phyloP scores from a whole-genome alignment of 2,888 invertebrate genomes.

The Apantesis nais region DNA sequence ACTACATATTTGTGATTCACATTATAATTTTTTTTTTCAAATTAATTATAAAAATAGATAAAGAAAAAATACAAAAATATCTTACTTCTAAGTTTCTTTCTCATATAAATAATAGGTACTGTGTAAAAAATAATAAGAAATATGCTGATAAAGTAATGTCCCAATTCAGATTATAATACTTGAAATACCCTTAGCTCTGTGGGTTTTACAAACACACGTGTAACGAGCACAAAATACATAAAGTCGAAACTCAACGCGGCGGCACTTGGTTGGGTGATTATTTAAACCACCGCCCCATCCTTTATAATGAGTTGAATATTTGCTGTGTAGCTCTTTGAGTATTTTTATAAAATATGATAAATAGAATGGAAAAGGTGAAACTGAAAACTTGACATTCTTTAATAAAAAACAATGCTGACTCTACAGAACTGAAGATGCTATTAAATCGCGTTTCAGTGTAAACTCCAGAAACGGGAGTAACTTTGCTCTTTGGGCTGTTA shows the following conservation, averaged over 20 bases:
- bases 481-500: background rate
- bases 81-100: too few species aligned
- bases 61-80: too few species aligned
- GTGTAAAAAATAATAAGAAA: too few species aligned
- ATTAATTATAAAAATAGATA: too few species aligned
- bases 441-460: background rate
- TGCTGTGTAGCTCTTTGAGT: background rate
- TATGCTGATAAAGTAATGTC: background rate
- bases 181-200: background rate
- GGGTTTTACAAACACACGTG: background rate
- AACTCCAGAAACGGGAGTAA: background rate
- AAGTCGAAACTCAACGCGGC: background rate
- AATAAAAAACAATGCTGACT: background rate
- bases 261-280: slow-evolving; percentile 1
- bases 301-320: slow-evolving; percentile 1
- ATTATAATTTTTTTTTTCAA: too few species aligned
- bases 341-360: background rate
- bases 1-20: too few species aligned
- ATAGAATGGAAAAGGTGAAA: background rate
- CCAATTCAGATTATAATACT: background rate
- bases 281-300: background rate
- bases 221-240: slow-evolving; percentile 1
- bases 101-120: too few species aligned
- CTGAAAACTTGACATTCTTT: background rate
- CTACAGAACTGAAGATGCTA: background rate